Conservation (phyloP, 2,113 vertebrate genomes). For the Cottus gobio region DNA sequence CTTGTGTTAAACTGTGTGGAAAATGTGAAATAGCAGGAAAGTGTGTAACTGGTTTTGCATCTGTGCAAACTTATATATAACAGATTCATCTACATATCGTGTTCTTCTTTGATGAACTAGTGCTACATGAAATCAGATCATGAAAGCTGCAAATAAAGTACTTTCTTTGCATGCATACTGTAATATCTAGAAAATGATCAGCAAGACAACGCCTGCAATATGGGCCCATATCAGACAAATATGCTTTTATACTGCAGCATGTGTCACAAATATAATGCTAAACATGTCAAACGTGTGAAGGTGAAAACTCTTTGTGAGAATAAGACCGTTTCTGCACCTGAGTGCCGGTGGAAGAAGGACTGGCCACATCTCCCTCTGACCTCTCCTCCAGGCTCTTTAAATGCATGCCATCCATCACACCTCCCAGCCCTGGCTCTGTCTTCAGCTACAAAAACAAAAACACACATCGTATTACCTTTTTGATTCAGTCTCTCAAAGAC, state of each 20-base stretch:
- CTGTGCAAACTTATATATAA: background rate
- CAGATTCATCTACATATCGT: background rate
- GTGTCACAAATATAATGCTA: background rate
- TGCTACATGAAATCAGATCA: background rate
- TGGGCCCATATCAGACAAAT: background rate
- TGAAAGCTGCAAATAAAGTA: background rate
- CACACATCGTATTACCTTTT: background rate
- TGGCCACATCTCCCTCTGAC: slow-evolving; percentile 93
- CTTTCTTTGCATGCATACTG: background rate
- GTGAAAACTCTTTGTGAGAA: background rate
- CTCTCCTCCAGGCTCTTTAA: slow-evolving; percentile 90
- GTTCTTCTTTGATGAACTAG: background rate
- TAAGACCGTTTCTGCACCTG: slow-evolving; percentile 84
- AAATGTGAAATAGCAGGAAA: background rate
- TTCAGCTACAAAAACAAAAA: slow-evolving; percentile 85
- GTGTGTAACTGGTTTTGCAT: background rate
- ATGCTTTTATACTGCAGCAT: background rate
- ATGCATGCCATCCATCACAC: slow-evolving; percentile 84
- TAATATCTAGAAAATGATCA: background rate
- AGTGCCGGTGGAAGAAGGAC: slow-evolving; percentile 93
- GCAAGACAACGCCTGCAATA: background rate
- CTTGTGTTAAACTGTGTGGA: background rate
- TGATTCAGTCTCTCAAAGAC: background rate
- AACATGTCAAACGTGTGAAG: background rate
- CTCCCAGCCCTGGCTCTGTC: slow-evolving; percentile 87